Base-by-base conservation (phyloP, 1,140 invertebrate genomes). In the Hydropsyche tenuis region DNA sequence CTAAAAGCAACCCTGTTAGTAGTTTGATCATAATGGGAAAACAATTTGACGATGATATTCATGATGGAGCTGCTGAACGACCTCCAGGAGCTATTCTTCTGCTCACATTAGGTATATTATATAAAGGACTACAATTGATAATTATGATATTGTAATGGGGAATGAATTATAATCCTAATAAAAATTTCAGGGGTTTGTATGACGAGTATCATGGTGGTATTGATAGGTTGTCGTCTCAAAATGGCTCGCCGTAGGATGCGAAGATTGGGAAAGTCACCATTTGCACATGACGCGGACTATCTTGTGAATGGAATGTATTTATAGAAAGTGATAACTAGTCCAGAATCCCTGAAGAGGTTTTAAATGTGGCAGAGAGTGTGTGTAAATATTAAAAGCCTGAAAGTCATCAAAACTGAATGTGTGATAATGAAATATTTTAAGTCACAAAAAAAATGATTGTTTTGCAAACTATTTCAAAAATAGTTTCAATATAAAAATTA, bases 241-340 rank as follows among this genome's bases (percentile, higher is more conserved):
- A 90, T 96, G 62, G 88, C 90, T 4, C 86, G 90, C 74, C 87
- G 91, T 77, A 86, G 93, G 77, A 87, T 92, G 70, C 85, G 92
- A 73, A 88, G 93, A 68, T 86, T 92, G 76, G 91, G 94, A 14
- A 91, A 95, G 81, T 90, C 91, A 56, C 88, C 92, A n/a, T 94
- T 94, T 79, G 93, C 94, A 1, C 95, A 97, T 82, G 96, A 98
- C 84, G 94, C 95, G 1, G 96, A 98, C 86, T 98, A 96, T 85
- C 88, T 98, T 72, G 96, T 98, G 74, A 98, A 98, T 85, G 96
- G 96, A 79, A 97, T 98, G 96, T 98, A 98, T 85, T 90, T 98
- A 79, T 97, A 91, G 89, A 79, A 56, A 11, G 68, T 45, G 3
- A 37, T 37, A 9, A n/a, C n/a, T n/a, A n/a, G n/a, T n/a, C n/a